Conservation (phyloP, 2,797 vertebrate genomes). For the Poecile montanus region DNA sequence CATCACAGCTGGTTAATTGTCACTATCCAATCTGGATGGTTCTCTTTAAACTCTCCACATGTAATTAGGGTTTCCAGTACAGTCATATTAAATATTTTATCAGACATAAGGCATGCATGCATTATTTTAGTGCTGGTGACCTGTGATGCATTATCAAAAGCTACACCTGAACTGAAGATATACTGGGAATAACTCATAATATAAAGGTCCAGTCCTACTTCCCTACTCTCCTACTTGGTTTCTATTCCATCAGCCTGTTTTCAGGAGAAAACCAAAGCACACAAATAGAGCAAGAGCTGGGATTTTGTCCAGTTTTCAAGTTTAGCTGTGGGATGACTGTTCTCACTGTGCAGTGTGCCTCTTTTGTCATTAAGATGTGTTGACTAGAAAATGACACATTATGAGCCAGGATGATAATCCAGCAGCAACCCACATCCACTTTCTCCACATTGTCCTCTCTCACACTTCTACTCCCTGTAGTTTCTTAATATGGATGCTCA, state of each 20-base stretch:
- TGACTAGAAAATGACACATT: not conserved
- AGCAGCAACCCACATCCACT: not conserved
- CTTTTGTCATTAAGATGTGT: not conserved
- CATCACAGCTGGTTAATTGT: slow-evolving; percentile 52
- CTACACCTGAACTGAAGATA: not conserved
- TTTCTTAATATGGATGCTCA: not conserved
- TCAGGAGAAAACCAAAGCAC: not conserved
- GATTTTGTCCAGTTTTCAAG: not conserved
- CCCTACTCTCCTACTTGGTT: not conserved
- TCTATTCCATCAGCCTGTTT: not conserved
- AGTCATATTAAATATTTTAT: not conserved
- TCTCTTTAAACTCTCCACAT: not conserved
- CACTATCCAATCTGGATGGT: slow-evolving; percentile 9
- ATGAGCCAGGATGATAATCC: not conserved
- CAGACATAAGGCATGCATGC: not conserved
- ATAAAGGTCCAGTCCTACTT: not conserved
- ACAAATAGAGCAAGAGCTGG: not conserved
- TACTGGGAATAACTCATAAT: not conserved
- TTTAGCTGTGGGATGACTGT: not conserved
- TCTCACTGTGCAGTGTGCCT: not conserved
- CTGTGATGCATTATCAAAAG: not conserved
- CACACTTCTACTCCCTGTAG: not conserved
- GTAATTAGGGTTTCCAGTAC: not conserved
- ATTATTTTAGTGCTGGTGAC: not conserved
- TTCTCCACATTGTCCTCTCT: not conserved